Evolutionary conservation across 2,113 vertebrate species (phyloP), one percentile per base, ranked within the genome.

Genomic region (Sigmodon hispidus): DNA sequence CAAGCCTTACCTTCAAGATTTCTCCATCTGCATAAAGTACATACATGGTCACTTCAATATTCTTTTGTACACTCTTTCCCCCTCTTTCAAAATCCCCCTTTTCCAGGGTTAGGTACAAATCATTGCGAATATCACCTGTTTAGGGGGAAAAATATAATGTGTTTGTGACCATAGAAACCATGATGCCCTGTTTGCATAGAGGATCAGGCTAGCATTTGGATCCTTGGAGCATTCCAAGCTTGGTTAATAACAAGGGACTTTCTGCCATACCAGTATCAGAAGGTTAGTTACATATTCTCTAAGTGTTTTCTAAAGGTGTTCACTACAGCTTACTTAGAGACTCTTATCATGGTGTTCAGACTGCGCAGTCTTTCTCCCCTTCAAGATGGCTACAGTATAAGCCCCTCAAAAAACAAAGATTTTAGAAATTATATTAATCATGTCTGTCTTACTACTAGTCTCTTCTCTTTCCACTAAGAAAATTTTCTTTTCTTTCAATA

Each of bases 31-130:
- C 99, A 2, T 99, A 99, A 43, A 99, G 98, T 91, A 99, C 99
- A 0, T 99, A 99, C 97, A 99, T 98, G 45, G 99, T 99, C 96
- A 99, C 99, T 93, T 99, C 99, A 0, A 99, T 99, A 98, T 99
- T 99, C 98, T 99, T 99, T 98, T 99, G 99, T 26, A 99, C 99
- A 1, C 99, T 99, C 94, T 99, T 99, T 50, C 99, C 99, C n/a
- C 99, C 99, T 97, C 99, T 98, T 88, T 99, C 99, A 26, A 99
- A 99, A 91, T 99, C 99, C 0, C 99, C 99, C 95, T 99, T 98
- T 96, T 99, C 99, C 98, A 99, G 97, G 0, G 99, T 99, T 97
- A 99, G 98, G 97, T 99, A 99, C 24, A 99, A 97, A 98, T 99
- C 99, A 40, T 99, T 99, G 59, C 99, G 98, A 94, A 99, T 98